Evolutionary conservation across 1,140 invertebrate genomes (phyloP).

Genomic region (Drosophila carrolli): DNA sequence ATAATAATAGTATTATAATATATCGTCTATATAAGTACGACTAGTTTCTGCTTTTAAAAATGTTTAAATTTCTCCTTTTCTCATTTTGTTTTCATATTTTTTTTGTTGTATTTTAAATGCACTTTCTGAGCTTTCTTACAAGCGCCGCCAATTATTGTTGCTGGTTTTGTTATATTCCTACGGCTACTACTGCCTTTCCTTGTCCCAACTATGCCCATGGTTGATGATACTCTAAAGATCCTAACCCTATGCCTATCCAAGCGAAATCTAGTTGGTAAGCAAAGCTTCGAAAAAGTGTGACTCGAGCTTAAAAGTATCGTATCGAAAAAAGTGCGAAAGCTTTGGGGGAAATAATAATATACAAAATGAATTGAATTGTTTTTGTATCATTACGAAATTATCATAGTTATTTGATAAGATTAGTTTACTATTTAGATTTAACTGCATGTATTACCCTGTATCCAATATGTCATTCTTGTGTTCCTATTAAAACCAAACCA

Average conservation of each 20-base stretch:
- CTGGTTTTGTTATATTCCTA: slow-evolving; percentile 63
- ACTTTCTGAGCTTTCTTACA: slow-evolving; percentile 84
- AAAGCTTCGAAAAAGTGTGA: slow-evolving; percentile 66
- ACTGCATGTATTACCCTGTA: slow-evolving; percentile 84
- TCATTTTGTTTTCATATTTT: slow-evolving; percentile 24
- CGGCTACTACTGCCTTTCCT: slow-evolving; percentile 43
- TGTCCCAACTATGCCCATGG: slow-evolving; percentile 61
- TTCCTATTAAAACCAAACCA: slow-evolving; percentile 53
- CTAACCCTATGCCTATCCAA: slow-evolving; percentile 50
- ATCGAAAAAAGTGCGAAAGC: slow-evolving; percentile 65
- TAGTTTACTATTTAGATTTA: slow-evolving; percentile 61
- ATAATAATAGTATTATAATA: slow-evolving; percentile 72
- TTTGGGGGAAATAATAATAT: slow-evolving; percentile 40
- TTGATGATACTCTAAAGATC: slow-evolving; percentile 52
- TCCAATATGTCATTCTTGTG: slow-evolving; percentile 79
- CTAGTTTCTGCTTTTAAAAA: slow-evolving; percentile 59
- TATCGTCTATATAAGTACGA: slow-evolving; percentile 64
- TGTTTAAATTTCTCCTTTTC: slow-evolving; percentile 58
- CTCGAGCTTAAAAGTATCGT: slow-evolving; percentile 54
- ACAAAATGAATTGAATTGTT: slow-evolving; percentile 22
- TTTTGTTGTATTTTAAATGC: slow-evolving; percentile 73
- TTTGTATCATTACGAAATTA: slow-evolving; percentile 18
- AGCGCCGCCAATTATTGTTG: slow-evolving; percentile 84
- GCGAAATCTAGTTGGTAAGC: slow-evolving; percentile 70
- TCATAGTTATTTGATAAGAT: slow-evolving; percentile 40